Conservation (phyloP, 2,113 vertebrate genomes). For the Hyaena hyaena region DNA sequence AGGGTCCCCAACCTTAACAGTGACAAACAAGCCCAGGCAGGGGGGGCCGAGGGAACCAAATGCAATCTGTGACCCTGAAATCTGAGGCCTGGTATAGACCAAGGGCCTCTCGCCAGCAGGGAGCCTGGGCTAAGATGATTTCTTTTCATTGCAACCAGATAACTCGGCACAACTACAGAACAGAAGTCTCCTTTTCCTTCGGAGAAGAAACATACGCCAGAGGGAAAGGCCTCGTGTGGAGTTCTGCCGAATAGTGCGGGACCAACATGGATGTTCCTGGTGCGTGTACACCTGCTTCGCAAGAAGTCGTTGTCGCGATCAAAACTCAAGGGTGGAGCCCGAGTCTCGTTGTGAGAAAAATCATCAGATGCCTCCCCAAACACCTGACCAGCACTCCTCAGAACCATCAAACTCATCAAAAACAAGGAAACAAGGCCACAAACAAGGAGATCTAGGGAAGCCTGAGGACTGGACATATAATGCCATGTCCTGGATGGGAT, state of each 20-base stretch:
- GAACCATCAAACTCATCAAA: neutral
- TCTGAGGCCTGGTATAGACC: neutral
- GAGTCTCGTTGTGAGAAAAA: neutral
- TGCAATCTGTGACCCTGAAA: neutral
- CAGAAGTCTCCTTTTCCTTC: neutral
- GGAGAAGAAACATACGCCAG: neutral
- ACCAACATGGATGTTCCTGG: neutral
- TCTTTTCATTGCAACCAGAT: neutral
- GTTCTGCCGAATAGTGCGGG: neutral
- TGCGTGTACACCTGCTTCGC: neutral
- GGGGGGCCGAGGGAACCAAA: neutral
- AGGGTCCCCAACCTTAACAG: too few relatives aligned
- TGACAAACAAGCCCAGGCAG: neutral
- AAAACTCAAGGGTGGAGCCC: neutral
- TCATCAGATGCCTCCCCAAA: too few relatives aligned
- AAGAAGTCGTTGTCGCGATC: neutral
- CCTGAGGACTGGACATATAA: fast-evolving
- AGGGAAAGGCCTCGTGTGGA: neutral
- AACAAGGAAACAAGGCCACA: neutral
- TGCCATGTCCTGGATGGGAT: neutral
- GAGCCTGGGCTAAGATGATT: neutral
- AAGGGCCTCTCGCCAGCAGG: fast-evolving
- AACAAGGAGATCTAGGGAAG: neutral
- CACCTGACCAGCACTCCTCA: neutral
- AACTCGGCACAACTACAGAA: neutral